Evolutionary conservation across 2,113 vertebrate species (phyloP).

Genomic region (Acrocephalus kingi): DNA sequence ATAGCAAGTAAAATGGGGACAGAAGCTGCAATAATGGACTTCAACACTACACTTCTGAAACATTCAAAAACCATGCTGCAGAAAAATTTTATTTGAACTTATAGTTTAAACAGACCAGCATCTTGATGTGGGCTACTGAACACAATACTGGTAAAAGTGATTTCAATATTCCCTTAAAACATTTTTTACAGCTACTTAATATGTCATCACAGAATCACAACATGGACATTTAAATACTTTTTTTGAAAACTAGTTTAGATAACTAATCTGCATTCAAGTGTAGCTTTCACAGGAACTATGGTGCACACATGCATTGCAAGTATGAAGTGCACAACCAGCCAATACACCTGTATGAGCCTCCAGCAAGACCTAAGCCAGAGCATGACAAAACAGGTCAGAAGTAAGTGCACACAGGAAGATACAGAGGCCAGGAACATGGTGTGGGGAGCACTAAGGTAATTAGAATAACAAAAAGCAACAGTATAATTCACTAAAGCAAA

Average conservation of each 20-base stretch:
- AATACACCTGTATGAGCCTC: background rate
- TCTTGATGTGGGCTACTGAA: background rate
- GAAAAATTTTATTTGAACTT: background rate
- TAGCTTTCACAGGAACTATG: background rate
- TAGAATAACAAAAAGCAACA: background rate
- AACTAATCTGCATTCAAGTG: background rate
- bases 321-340: background rate
- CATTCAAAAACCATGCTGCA: background rate
- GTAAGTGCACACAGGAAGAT: background rate
- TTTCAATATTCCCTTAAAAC: background rate
- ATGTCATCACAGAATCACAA: background rate
- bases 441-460: background rate
- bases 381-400: background rate
- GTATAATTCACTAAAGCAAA: background rate
- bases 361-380: background rate
- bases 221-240: background rate
- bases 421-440: background rate
- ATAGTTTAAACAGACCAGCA: background rate
- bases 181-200: background rate
- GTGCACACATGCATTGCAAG: background rate
- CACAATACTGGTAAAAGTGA: background rate
- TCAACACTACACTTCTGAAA: background rate
- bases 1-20: background rate
- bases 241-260: background rate
- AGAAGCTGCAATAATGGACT: background rate